These are phyloP conservation scores for Paedocypris sp. DNA, from an alignment of 2,113 vertebrate genomes.

Conservation along the genomic window DNA sequence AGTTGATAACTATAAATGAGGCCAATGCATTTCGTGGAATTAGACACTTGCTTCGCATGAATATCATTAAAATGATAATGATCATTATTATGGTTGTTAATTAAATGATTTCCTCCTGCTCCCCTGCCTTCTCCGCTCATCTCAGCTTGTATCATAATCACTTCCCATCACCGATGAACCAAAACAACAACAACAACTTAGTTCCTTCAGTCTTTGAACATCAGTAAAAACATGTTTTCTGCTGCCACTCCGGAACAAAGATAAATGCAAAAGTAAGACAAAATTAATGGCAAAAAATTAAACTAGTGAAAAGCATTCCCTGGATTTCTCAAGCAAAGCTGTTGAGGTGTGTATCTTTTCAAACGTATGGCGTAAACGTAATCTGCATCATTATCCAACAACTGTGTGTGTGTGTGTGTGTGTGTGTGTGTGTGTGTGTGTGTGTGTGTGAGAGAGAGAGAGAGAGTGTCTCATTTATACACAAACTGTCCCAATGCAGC, in stretches of 20 bases:
- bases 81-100: conserved; percentile 20
- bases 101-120: conserved; percentile 12
- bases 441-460: too few species aligned
- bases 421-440: too few species aligned
- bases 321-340: too few species aligned
- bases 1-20: not conserved
- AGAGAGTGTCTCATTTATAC: too few species aligned
- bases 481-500: too few species aligned
- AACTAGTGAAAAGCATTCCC: not conserved
- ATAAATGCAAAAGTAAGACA: not conserved
- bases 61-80: conserved; percentile 27
- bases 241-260: not conserved
- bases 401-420: too few species aligned
- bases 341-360: too few species aligned
- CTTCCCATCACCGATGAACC: conserved; percentile 11
- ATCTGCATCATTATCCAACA: too few species aligned
- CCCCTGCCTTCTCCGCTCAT: conserved; percentile 12
- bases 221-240: not conserved
- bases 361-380: too few species aligned
- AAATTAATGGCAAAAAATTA: not conserved
- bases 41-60: conserved; percentile 14
- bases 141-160: conserved; percentile 18
- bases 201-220: conserved; percentile 6
- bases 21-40: not conserved
- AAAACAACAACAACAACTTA: conserved; percentile 11